A percentile compares a stretch with the other conserved stretches of the same genome.
These are phyloP conservation scores for Pemphredon lugubris DNA, from an alignment of 2,888 invertebrate species.

Conservation along the genomic window DNA sequence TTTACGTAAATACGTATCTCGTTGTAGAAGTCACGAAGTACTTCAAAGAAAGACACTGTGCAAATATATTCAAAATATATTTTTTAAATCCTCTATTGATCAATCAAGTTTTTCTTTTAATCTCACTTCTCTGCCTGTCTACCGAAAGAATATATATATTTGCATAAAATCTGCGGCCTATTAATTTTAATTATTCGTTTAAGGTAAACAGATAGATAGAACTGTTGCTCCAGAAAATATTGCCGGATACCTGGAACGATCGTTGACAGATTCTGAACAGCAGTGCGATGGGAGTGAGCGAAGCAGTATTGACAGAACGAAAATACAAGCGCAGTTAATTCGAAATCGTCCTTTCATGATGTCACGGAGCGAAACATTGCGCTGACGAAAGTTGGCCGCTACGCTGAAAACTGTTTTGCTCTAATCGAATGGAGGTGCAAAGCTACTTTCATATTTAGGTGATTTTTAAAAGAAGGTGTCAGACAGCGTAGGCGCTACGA, in stretches of 20 bases:
- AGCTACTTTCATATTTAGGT: slow-evolving; percentile 41
- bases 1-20: no score
- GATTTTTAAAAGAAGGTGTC: slow-evolving; percentile 6
- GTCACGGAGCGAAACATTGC: slow-evolving; percentile 31
- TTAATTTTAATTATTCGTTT: no score
- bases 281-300: slow-evolving; percentile 26
- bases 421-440: background rate
- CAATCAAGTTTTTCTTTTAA: no score
- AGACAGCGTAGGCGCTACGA: slow-evolving; percentile 23
- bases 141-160: no score
- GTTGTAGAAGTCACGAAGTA: no score
- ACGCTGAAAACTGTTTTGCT: slow-evolving; percentile 1
- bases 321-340: slow-evolving; percentile 28
- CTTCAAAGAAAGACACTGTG: no score
- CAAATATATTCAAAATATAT: no score
- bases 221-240: no score
- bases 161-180: no score
- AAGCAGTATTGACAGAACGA: slow-evolving; percentile 46
- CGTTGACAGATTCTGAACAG: slow-evolving; percentile 13
- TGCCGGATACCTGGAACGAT: slow-evolving; percentile 50
- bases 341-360: slow-evolving; percentile 56
- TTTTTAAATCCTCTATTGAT: no score
- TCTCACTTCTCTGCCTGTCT: no score
- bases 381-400: background rate
- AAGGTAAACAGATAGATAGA: no score